These are phyloP conservation scores for Oligia latruncula DNA, from an alignment of 2,888 invertebrate genomes.

Conservation along the genomic window DNA sequence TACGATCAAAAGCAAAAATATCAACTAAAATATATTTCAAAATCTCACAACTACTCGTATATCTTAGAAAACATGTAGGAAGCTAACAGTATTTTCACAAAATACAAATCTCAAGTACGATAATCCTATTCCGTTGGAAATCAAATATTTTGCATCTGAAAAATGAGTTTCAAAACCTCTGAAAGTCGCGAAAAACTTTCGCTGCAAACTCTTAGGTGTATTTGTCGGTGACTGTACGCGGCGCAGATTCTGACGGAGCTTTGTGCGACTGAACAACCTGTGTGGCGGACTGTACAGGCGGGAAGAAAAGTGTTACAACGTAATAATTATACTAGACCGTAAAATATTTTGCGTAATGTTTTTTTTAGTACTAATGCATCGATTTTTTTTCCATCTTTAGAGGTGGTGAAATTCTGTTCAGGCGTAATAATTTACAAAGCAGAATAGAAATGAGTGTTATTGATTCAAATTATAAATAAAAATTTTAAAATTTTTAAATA, in stretches of 20 bases:
- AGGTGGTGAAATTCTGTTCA: too few species aligned
- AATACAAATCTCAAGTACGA: constrained; percentile 1
- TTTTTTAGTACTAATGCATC: neutral
- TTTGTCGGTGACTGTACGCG: constrained; percentile 43
- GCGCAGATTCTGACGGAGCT: constrained; percentile 53
- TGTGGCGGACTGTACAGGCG: constrained; percentile 32
- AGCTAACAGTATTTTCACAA: neutral
- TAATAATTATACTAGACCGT: neutral
- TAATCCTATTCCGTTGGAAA: constrained; percentile 14
- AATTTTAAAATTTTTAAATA: too few species aligned
- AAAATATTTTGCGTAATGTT: neutral
- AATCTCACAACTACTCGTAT: neutral
- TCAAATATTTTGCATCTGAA: constrained; percentile 45
- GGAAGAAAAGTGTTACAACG: constrained; percentile 3
- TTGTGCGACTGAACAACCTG: constrained; percentile 57
- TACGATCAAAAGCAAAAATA: neutral
- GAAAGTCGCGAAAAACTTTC: constrained; percentile 34
- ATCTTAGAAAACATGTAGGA: neutral
- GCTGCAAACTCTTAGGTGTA: constrained; percentile 33
- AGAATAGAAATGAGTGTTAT: too few species aligned
- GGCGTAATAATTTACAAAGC: too few species aligned
- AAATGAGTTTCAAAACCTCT: constrained; percentile 36
- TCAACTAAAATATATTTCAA: neutral
- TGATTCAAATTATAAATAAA: too few species aligned
- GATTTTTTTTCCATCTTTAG: too few species aligned